These are phyloP conservation scores for Vulpes ferrilata DNA, from an alignment of 2,113 vertebrate genomes.

Conservation along the genomic window DNA sequence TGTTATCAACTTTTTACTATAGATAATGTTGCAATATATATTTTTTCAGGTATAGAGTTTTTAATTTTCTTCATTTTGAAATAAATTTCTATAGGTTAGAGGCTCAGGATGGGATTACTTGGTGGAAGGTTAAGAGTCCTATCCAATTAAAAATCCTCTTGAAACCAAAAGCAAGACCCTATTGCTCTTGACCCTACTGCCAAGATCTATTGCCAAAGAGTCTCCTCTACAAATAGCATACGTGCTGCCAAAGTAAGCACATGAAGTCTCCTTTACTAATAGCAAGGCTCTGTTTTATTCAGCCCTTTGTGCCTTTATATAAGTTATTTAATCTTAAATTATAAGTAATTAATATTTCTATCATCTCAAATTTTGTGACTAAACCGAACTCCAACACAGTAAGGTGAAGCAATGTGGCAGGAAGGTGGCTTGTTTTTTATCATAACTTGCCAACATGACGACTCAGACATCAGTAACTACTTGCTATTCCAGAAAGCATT, in stretches of 20 bases:
- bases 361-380: not conserved
- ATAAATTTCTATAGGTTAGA: not conserved
- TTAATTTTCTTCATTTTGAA: constrained; percentile 30
- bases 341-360: not conserved
- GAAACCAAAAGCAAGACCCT: not conserved
- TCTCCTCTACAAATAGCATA: not conserved
- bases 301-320: not conserved
- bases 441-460: not conserved
- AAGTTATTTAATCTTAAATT: constrained; percentile 13
- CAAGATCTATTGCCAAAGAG: not conserved
- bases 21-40: not conserved
- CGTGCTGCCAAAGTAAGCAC: too few species aligned
- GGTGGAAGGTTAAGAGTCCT: not conserved
- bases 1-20: constrained; percentile 23
- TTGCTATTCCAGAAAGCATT: constrained; percentile 47
- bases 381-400: not conserved
- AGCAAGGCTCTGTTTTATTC: not conserved
- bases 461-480: not conserved
- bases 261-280: not conserved
- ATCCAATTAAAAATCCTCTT: constrained; percentile 15
- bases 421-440: not conserved
- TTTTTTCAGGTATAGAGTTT: not conserved
- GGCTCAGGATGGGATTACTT: not conserved
- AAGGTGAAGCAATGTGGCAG: not conserved
- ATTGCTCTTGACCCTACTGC: not conserved